These are phyloP conservation scores for Corythornis leucogaster DNA, from an alignment of 2,797 vertebrate genomes.

Conservation along the genomic window DNA sequence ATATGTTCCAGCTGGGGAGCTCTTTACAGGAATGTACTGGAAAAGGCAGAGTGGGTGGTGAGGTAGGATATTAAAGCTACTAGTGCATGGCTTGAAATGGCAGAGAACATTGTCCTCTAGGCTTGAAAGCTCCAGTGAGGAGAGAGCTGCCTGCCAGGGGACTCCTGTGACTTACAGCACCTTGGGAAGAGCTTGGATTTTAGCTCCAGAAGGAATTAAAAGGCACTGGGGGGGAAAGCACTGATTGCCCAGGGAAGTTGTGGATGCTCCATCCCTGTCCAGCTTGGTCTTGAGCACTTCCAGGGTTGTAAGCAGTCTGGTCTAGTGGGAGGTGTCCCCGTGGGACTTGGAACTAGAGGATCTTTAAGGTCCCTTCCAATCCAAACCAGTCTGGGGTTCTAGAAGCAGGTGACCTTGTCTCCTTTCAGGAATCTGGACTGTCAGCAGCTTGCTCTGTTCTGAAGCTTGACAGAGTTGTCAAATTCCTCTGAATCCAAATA, in stretches of 20 bases:
- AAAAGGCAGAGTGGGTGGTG: neutral
- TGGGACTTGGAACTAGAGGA: neutral
- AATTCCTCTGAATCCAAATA: rapidly evolving
- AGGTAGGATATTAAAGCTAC: neutral
- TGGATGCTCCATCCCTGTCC: neutral
- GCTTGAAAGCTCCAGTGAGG: neutral
- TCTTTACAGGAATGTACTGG: neutral
- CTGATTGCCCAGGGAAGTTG: neutral
- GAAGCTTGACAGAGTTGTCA: neutral
- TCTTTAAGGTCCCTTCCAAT: neutral
- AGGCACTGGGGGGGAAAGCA: neutral
- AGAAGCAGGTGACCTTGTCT: neutral
- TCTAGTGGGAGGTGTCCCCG: neutral
- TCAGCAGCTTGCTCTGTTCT: neutral
- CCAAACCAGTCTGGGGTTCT: neutral
- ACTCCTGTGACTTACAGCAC: neutral
- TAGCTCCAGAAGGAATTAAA: neutral
- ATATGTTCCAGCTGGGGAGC: neutral
- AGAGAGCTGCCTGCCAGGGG: neutral
- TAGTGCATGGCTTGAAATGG: neutral
- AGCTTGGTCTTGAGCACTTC: too few relatives aligned
- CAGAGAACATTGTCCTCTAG: neutral
- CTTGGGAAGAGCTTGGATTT: neutral
- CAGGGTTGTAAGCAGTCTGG: neutral
- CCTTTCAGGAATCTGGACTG: neutral